A percentile compares a stretch with the other conserved stretches of the same genome.
phyloP scores from a whole-genome alignment of 2,797 vertebrate genomes.

The Sebastes kiyomatsui region DNA sequence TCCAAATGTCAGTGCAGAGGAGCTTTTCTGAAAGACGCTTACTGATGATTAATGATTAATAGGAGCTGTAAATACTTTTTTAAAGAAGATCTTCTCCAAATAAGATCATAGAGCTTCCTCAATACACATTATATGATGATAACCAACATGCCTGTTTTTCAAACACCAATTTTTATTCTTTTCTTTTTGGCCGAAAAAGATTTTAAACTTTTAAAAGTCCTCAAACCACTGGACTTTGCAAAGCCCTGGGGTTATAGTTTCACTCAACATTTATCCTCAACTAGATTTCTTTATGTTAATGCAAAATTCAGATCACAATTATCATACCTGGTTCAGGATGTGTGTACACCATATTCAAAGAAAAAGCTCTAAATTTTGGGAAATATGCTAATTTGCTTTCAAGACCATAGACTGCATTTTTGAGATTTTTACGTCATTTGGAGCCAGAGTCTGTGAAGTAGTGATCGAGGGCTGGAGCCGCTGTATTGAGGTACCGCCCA shows the following conservation, averaged over 20 bases:
- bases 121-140: not conserved
- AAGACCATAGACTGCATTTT: too few species aligned
- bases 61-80: conserved; percentile 34
- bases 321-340: not conserved
- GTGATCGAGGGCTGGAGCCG: too few species aligned
- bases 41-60: conserved; percentile 48
- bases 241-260: not conserved
- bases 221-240: not conserved
- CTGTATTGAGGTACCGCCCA: too few species aligned
- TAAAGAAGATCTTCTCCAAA: conserved; percentile 8
- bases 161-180: not conserved
- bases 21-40: conserved; percentile 25
- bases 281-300: not conserved
- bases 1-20: conserved; percentile 26
- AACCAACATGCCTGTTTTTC: not conserved
- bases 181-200: not conserved
- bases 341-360: not conserved
- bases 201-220: not conserved
- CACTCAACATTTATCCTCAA: not conserved
- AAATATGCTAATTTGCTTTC: not conserved
- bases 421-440: too few species aligned
- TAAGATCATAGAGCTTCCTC: conserved; percentile 2
- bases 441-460: too few species aligned
- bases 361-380: not conserved
- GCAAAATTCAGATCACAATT: not conserved